phyloP scores from a whole-genome alignment of 2,113 vertebrate species.

The Eubucco bourcierii region DNA sequence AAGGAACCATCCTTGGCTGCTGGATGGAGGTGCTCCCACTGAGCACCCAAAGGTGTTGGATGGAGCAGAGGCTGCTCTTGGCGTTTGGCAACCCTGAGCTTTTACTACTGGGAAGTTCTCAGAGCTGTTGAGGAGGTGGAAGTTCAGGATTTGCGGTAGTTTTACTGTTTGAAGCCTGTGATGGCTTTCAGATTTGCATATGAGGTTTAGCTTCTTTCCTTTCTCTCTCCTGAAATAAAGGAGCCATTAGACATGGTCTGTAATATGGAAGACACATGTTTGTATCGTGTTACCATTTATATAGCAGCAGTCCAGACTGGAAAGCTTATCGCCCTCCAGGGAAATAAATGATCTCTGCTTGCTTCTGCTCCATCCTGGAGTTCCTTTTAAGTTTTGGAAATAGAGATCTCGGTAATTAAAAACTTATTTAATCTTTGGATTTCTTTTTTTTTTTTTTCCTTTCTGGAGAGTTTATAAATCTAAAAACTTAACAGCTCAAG shows the following conservation, averaged over 20 bases:
- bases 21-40: accelerated
- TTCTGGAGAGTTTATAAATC: accelerated
- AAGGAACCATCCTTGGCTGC: accelerated
- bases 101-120: neutral
- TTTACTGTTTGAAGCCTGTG: neutral
- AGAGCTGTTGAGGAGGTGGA: neutral
- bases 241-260: neutral
- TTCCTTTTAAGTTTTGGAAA: neutral
- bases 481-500: neutral
- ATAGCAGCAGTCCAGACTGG: neutral
- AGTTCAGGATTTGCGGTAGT: neutral
- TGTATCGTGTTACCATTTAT: neutral
- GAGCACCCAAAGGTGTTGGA: neutral
- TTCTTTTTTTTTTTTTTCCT: neutral
- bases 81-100: neutral
- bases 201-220: neutral
- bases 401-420: neutral
- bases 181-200: neutral
- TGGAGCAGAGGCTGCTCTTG: neutral
- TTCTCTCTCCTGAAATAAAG: neutral
- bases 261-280: neutral
- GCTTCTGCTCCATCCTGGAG: neutral
- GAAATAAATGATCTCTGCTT: neutral
- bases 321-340: neutral
- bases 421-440: neutral